These are phyloP conservation scores for Hypolimnas misippus DNA, from an alignment of 2,888 invertebrate species.

Conservation along the genomic window DNA sequence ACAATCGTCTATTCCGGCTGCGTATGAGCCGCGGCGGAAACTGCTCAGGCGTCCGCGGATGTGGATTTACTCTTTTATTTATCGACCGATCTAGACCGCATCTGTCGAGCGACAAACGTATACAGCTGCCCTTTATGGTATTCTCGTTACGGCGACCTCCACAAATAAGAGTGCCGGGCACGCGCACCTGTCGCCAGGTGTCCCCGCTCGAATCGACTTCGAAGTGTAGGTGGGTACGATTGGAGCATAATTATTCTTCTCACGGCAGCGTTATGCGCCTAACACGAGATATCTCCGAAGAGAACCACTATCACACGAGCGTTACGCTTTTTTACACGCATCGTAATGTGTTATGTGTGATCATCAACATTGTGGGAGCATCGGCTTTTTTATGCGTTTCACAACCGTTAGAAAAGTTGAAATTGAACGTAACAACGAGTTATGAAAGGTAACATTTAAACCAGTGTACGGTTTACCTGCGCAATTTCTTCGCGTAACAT, in stretches of 20 bases:
- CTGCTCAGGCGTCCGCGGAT: slow-evolving; percentile 72
- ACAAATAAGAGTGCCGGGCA: slow-evolving; percentile 55
- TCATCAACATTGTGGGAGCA: slow-evolving; percentile 74
- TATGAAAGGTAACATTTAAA: slow-evolving; percentile 79
- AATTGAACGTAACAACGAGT: slow-evolving; percentile 74
- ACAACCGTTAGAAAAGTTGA: slow-evolving; percentile 76
- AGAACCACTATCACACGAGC: slow-evolving; percentile 64
- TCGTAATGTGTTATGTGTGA: slow-evolving; percentile 66
- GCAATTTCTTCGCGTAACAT: slow-evolving; percentile 66
- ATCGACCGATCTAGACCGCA: slow-evolving; percentile 79
- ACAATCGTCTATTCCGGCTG: slow-evolving; percentile 77
- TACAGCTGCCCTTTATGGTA: slow-evolving; percentile 75
- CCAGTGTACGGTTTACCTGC: slow-evolving; percentile 58
- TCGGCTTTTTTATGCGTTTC: slow-evolving; percentile 74
- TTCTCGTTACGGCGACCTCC: slow-evolving; percentile 63
- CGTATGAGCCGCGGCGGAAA: slow-evolving; percentile 68
- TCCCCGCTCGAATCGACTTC: slow-evolving; percentile 39
- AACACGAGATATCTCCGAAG: slow-evolving; percentile 68
- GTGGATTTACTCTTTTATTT: slow-evolving; percentile 77
- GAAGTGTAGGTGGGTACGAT: slow-evolving; percentile 44
- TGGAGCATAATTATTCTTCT: slow-evolving; percentile 49
- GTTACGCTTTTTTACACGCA: slow-evolving; percentile 55
- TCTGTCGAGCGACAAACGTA: slow-evolving; percentile 74
- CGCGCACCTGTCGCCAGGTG: slow-evolving; percentile 81
- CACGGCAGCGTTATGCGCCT: slow-evolving; percentile 59